Evolutionary conservation across 2,888 invertebrate genomes (phyloP).

Genomic region (Tiphia femorata): DNA sequence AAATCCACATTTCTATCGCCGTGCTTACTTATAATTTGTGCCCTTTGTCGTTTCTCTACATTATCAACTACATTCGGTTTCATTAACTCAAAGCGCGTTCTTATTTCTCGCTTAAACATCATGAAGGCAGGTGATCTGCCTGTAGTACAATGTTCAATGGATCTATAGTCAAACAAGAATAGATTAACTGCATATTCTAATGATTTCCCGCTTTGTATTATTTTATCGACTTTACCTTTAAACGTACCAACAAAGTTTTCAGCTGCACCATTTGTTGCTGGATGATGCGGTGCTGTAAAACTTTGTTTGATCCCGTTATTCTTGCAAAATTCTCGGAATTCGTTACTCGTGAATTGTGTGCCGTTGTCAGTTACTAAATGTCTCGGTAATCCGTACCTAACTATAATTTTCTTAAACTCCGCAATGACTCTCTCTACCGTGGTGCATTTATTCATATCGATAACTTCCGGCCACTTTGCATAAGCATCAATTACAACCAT

Average conservation of each 20-base stretch:
- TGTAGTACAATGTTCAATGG: background rate
- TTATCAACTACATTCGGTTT: background rate
- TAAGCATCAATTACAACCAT: background rate
- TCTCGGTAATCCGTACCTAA: constrained; percentile 1
- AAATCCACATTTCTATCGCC: background rate
- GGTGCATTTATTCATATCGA: background rate
- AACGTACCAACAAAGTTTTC: constrained; percentile 38
- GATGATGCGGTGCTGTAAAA: too few species aligned
- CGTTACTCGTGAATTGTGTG: constrained; percentile 16
- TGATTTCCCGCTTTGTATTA: constrained; percentile 10
- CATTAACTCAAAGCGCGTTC: constrained; percentile 2
- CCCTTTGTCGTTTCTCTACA: background rate
- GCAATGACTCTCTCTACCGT: background rate
- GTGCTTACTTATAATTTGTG: background rate
- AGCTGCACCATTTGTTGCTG: too few species aligned
- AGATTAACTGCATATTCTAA: background rate
- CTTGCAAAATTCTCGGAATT: constrained; percentile 21
- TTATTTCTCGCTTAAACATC: constrained; percentile 2
- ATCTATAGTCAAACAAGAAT: constrained; percentile 5
- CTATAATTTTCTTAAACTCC: background rate
- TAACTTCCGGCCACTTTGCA: background rate
- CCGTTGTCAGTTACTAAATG: constrained; percentile 26
- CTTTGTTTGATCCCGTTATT: constrained; percentile 31
- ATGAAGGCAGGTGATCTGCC: background rate
- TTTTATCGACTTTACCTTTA: constrained; percentile 25